These are phyloP conservation scores for Apocheima hispidaria DNA, from an alignment of 2,888 invertebrate species.

Conservation along the genomic window DNA sequence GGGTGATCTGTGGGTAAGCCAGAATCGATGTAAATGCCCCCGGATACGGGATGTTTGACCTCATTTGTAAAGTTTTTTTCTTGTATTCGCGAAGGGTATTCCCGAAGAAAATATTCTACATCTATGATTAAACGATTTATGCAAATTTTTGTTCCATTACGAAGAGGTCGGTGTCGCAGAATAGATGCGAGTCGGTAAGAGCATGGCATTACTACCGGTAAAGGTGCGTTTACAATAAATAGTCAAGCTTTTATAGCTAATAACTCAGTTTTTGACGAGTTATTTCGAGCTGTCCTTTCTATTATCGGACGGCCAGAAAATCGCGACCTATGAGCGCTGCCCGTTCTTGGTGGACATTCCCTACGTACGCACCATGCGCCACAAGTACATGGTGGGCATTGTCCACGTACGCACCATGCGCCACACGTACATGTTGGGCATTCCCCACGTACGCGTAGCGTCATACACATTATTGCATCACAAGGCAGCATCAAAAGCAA, in stretches of 20 bases:
- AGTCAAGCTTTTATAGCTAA: not conserved
- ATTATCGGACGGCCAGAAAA: too few species aligned
- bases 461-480: too few species aligned
- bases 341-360: too few species aligned
- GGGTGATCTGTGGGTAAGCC: not conserved
- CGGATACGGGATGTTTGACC: slow-evolving; percentile 13
- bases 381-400: too few species aligned
- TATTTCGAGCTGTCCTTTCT: not conserved
- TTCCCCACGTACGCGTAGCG: too few species aligned
- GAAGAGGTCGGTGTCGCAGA: not conserved
- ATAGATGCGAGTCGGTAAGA: not conserved
- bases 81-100: slow-evolving; percentile 1
- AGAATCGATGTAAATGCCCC: slow-evolving; percentile 3
- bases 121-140: slow-evolving; percentile 16
- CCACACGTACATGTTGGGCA: too few species aligned
- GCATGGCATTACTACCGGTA: too few species aligned
- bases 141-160: slow-evolving; percentile 5
- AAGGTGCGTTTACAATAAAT: not conserved
- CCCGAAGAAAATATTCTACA: slow-evolving; percentile 14
- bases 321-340: too few species aligned
- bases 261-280: not conserved
- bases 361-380: too few species aligned
- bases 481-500: too few species aligned
- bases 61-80: slow-evolving; percentile 13
- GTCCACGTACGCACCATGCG: too few species aligned